Percentiles rank a stretch among this genome's conserved stretches.
These are phyloP conservation scores for Drosophila orosa DNA, from an alignment of 1,140 invertebrate genomes.

Conservation along the genomic window DNA sequence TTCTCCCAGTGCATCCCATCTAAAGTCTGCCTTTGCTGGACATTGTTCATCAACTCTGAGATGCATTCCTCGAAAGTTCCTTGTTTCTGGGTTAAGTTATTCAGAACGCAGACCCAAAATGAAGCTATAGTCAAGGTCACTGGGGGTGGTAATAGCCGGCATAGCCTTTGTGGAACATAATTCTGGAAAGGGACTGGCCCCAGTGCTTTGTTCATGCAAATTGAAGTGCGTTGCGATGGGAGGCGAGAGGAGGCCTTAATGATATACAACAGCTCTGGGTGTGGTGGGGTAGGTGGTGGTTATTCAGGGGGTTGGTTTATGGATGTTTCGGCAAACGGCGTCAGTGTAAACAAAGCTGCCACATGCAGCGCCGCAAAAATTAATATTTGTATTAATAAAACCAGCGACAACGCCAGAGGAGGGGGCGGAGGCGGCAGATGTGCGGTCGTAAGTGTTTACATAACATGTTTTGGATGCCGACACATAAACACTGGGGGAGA, in stretches of 20 bases:
- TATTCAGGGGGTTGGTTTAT: slow-evolving; percentile 20
- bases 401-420: slow-evolving; percentile 17
- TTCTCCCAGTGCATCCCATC: slow-evolving; percentile 11
- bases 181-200: slow-evolving; percentile 38
- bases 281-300: not conserved
- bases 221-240: slow-evolving; percentile 68
- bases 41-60: slow-evolving; percentile 66
- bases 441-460: slow-evolving; percentile 81
- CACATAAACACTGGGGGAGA: slow-evolving; percentile 47
- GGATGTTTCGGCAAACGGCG: slow-evolving; percentile 52
- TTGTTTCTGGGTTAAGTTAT: slow-evolving; percentile 56
- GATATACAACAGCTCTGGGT: slow-evolving; percentile 57
- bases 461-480: slow-evolving; percentile 74
- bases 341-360: slow-evolving; percentile 77
- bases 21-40: slow-evolving; percentile 45
- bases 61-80: slow-evolving; percentile 49
- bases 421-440: slow-evolving; percentile 58
- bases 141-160: not conserved
- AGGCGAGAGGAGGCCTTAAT: slow-evolving; percentile 48
- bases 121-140: slow-evolving; percentile 65
- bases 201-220: slow-evolving; percentile 74
- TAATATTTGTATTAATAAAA: slow-evolving; percentile 83
- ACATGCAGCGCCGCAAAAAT: slow-evolving; percentile 80
- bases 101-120: slow-evolving; percentile 59
- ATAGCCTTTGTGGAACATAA: slow-evolving; percentile 10